phyloP scores from a whole-genome alignment of 2,888 invertebrate species.

The Noctua janthe region DNA sequence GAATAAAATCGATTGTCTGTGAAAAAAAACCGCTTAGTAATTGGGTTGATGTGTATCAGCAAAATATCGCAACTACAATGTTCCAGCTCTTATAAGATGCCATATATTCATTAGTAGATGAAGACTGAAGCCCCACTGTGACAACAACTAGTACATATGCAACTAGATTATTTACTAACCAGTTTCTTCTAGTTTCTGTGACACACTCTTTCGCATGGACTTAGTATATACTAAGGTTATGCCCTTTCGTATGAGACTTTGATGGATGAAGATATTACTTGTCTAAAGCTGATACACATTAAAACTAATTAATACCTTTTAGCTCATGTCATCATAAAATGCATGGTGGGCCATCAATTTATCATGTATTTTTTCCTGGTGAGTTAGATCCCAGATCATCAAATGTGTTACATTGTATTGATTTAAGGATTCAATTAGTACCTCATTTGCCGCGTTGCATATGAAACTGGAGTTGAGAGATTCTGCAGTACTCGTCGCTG shows the following conservation, averaged over 20 bases:
- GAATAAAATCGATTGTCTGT: no score
- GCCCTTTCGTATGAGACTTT: not conserved
- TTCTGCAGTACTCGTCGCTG: constrained; percentile 96
- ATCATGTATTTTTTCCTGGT: not conserved
- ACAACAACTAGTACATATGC: not conserved
- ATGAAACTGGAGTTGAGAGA: constrained; percentile 96
- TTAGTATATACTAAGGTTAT: no score
- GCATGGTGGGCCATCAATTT: not conserved
- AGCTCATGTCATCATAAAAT: no score
- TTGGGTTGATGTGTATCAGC: not conserved
- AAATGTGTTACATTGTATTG: not conserved
- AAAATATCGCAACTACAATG: not conserved
- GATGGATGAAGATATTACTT: not conserved
- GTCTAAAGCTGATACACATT: not conserved
- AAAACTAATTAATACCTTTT: no score
- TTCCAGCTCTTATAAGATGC: not conserved
- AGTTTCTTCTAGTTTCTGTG: not conserved
- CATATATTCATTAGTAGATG: not conserved
- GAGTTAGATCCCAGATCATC: not conserved
- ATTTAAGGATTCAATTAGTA: constrained; percentile 68
- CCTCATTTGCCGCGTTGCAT: constrained; percentile 96
- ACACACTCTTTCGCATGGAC: not conserved
- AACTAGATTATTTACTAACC: not conserved
- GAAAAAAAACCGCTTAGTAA: no score
- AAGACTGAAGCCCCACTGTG: constrained; percentile 14